Evolutionary conservation across 2,888 invertebrate species (phyloP), one percentile per base, ranked within the genome.

Genomic region (Chymomyza procnemis): DNA sequence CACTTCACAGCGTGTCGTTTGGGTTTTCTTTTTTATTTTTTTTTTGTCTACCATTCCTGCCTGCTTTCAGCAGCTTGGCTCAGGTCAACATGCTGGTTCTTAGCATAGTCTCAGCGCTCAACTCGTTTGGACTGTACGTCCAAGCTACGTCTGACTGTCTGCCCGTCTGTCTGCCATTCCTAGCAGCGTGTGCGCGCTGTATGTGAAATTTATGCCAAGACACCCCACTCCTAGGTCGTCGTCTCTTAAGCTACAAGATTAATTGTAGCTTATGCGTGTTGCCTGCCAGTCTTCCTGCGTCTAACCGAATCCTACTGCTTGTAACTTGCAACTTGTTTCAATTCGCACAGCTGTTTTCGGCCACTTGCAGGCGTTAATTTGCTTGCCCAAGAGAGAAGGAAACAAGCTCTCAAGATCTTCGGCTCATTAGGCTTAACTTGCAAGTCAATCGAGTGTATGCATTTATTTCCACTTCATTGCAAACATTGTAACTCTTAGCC

Each of bases 191-290:
- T 71, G 62, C 41, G 72, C 68, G 56, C 71, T 69, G 73, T 85
- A 85, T 81, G 83, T 82, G 85, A 82, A 80, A 78, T 78, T 71
- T 80, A 76, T 80, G 72, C 85, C 69, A 74, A 74, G 68, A 59
- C 85, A 81, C 79, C 85, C 85, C 82, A 72, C 85, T 76, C 54
- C 56, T 47, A 54, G 21, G 21, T 19, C 14, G 19, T 55, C 22
- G 16, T 55, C 55, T 57, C 65, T 67, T 77, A 75, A n/a, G 75
- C 75, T 69, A 21, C 63, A 86, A 88, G 87, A 88, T 88, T 88
- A 88, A 88, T 88, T 88, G 87, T 86, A 79, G 87, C 85, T 75
- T 79, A 80, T 81, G 82, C 82, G 73, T 79, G 75, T 80, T 79
- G 74, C 72, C 72, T 71, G 54, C 21, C 54, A 47, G 60, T 69